Percentiles rank a stretch among this genome's conserved stretches.
Conservation (phyloP, 2,113 vertebrate species). For the Paraplagusia blochii region DNA sequence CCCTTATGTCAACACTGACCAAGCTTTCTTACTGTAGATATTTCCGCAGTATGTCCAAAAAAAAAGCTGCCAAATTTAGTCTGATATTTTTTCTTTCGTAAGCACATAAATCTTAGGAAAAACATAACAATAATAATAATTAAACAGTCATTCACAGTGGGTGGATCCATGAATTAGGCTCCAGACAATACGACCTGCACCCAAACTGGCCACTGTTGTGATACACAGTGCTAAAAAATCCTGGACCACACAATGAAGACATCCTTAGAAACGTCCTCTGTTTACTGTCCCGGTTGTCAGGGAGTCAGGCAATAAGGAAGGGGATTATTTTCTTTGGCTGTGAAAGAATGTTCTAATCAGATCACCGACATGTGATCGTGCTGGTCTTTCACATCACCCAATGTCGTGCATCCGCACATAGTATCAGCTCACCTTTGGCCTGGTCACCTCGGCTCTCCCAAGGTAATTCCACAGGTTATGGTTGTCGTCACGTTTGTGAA, state of each 20-base stretch:
- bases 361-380: conserved; percentile 63
- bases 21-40: too few relatives aligned
- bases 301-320: conserved; percentile 74
- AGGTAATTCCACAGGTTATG: conserved; percentile 11
- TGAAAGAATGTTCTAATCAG: conserved; percentile 68
- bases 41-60: too few relatives aligned
- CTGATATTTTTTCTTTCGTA: too few relatives aligned
- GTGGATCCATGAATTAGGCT: conserved; percentile 16
- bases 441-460: conserved; percentile 27
- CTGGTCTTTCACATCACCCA: conserved; percentile 48
- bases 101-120: too few relatives aligned
- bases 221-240: conserved; percentile 42
- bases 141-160: background rate
- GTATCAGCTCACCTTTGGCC: conserved; percentile 56
- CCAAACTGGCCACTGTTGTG: conserved; percentile 39
- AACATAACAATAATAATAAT: too few relatives aligned
- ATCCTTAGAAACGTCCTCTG: conserved; percentile 76
- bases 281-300: conserved; percentile 77
- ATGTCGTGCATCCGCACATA: conserved; percentile 35
- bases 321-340: conserved; percentile 75
- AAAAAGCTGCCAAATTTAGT: too few relatives aligned
- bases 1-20: too few relatives aligned
- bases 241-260: conserved; percentile 70
- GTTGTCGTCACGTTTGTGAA: too few relatives aligned
- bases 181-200: conserved; percentile 13